Evolutionary conservation across 2,888 invertebrate genomes (phyloP).

Genomic region (Melieria omissa): DNA sequence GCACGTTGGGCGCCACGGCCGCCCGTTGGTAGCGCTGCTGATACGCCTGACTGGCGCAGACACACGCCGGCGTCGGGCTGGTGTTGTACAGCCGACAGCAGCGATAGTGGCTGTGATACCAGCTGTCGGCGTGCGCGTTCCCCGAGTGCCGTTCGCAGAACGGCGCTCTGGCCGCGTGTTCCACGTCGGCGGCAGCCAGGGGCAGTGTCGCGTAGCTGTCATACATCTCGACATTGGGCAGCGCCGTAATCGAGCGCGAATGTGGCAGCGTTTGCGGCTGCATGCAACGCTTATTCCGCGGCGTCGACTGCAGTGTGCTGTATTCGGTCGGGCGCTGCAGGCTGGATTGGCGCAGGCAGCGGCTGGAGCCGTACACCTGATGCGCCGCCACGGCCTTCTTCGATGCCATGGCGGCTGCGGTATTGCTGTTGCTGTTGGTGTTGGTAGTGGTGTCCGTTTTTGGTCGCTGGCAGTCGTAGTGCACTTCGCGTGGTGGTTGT

Average conservation of each 20-base stretch:
- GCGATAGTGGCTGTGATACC: slow-evolving; percentile 47
- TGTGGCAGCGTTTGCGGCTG: slow-evolving; percentile 33
- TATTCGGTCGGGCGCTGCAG: slow-evolving; percentile 26
- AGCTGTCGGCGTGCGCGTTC: slow-evolving; percentile 7
- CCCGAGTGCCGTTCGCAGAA: slow-evolving; percentile 24
- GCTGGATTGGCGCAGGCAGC: slow-evolving; percentile 24
- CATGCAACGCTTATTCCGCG: slow-evolving; percentile 14
- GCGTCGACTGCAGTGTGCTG: slow-evolving; percentile 13
- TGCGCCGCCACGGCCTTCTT: slow-evolving; percentile 36
- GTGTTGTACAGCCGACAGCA: slow-evolving; percentile 32
- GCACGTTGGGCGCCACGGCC: slow-evolving; percentile 34
- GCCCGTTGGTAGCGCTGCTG: slow-evolving; percentile 28
- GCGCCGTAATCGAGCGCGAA: slow-evolving; percentile 50
- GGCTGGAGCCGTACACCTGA: slow-evolving; percentile 31
- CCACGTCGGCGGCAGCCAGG: slow-evolving; percentile 2
- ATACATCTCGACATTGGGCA: slow-evolving; percentile 54
- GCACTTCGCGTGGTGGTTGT: slow-evolving; percentile 18
- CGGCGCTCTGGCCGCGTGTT: not conserved
- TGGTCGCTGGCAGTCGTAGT: slow-evolving; percentile 2
- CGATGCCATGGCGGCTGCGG: slow-evolving; percentile 44
- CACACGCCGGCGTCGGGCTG: slow-evolving; percentile 29
- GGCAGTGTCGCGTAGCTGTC: slow-evolving; percentile 54
- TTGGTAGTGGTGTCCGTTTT: slow-evolving; percentile 28
- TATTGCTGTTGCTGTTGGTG: slow-evolving; percentile 39
- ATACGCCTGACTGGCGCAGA: not conserved